Base-by-base conservation (phyloP, 2,888 invertebrate species). In the Leucophenga montana region DNA sequence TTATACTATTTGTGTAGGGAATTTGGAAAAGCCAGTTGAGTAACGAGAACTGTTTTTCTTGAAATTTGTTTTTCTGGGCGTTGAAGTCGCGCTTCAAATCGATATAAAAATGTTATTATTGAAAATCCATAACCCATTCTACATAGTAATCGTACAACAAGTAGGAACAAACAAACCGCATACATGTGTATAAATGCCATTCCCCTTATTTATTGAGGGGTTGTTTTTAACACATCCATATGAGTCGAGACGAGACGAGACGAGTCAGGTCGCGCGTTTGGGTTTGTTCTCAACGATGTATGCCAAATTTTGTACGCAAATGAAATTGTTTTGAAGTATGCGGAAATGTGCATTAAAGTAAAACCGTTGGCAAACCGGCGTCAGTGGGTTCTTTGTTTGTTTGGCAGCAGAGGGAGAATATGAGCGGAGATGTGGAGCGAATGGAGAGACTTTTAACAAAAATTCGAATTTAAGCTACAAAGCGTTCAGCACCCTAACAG, bases 61-160 rank as follows among this genome's bases (percentile, higher is more conserved):
- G 46, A 16, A 16, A 18, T 14, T 16, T 64, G 20, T 48, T 27
- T 39, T 39, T 39, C 11, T 39, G 39, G 1, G 14, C 48, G 20
- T 48, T 48, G 6, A 48, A 64, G 48, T 39, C 13, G 62, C 62
- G 62, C 22, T 64, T 44, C 57, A 67, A 67, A 67, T 67, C 66
- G 46, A 66, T 66, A 66, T 22, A 31, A 46, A 62, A 31, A 48
- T 48, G 46, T 62, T 66, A 59, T 44, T 65, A 68, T 68, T 50
- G 57, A 62, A 71, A 71, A 66, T 64, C 62, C 66, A 71, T 69
- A 69, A 46, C 54, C 62, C 57, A 57, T 22, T 22, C 65, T 44
- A 64, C 6, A 70, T 61, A 16, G 1, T 44, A 18, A 1, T n/a
- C n/a, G n/a, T n/a, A n/a, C n/a, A n/a, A 65, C 3, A 27, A 27